Conservation (phyloP, 1,140 invertebrate genomes). For the Amyelois transitella region DNA sequence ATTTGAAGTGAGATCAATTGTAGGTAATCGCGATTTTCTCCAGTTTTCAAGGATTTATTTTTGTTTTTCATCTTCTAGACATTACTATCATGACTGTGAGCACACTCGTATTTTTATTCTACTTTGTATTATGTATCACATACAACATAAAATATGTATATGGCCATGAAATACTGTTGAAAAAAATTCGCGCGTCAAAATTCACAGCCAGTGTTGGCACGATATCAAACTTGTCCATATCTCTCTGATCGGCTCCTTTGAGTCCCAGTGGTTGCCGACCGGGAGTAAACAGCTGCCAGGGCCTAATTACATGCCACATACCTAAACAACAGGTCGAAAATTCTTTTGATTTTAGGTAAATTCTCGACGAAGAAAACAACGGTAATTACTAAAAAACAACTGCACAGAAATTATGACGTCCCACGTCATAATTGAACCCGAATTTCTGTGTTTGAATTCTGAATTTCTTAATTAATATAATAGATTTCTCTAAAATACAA, state of each 20-base stretch:
- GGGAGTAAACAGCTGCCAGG: slow-evolving; percentile 24
- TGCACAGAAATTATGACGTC: too few relatives aligned
- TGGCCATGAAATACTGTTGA: slow-evolving; percentile 32
- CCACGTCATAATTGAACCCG: too few relatives aligned
- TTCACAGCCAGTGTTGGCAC: slow-evolving; percentile 37
- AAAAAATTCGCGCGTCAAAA: slow-evolving; percentile 35
- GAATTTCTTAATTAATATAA: too few relatives aligned
- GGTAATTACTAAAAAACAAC: too few relatives aligned
- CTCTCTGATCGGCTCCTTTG: slow-evolving; percentile 29
- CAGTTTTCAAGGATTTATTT: neutral
- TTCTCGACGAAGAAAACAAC: neutral
- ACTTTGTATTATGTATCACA: slow-evolving; percentile 19
- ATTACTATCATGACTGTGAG: slow-evolving; percentile 17
- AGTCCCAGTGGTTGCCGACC: slow-evolving; percentile 19
- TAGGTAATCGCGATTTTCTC: too few relatives aligned
- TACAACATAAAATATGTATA: slow-evolving; percentile 34
- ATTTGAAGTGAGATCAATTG: too few relatives aligned
- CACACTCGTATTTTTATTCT: slow-evolving; percentile 5
- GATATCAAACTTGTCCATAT: slow-evolving; percentile 42
- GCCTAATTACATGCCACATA: slow-evolving; percentile 9
- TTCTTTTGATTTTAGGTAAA: neutral
- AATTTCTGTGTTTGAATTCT: too few relatives aligned
- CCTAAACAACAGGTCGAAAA: neutral
- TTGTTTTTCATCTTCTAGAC: neutral
- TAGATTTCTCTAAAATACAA: too few relatives aligned